Evolutionary conservation across 2,888 invertebrate species (phyloP).

Genomic region (Meiosimyza platycephala): DNA sequence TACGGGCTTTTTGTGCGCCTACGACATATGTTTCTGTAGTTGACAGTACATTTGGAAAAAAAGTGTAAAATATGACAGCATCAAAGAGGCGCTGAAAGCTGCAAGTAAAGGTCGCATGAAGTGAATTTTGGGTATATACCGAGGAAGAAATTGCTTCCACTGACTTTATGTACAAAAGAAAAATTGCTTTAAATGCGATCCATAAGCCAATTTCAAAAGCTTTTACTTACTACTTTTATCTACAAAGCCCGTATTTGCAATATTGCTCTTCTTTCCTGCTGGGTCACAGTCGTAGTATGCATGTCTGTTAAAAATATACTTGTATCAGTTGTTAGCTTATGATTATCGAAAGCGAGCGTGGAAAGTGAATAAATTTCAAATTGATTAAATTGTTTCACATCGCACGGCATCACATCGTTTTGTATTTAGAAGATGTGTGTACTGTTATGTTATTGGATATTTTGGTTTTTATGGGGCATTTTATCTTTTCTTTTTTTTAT

Average conservation of each 20-base stretch:
- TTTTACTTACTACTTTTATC: no score
- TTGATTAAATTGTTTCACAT: constrained; percentile 20
- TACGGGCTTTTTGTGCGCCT: constrained; percentile 98
- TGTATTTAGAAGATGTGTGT: background rate
- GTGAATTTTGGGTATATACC: constrained; percentile 87
- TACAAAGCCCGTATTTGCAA: no score
- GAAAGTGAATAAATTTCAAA: constrained; percentile 25
- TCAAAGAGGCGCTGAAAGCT: constrained; percentile 87
- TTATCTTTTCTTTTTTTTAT: no score
- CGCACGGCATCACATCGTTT: constrained; percentile 2
- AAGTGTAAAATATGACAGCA: constrained; percentile 85
- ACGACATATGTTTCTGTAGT: constrained; percentile 97
- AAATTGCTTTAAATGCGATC: no score
- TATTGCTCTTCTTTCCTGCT: background rate
- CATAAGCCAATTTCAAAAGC: no score
- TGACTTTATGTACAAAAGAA: constrained; percentile 86
- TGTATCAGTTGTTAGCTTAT: constrained; percentile 10
- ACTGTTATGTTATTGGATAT: background rate
- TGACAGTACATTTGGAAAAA: constrained; percentile 86
- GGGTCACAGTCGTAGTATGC: background rate
- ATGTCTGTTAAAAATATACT: background rate
- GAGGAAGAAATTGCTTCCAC: constrained; percentile 97
- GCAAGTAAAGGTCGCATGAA: constrained; percentile 85
- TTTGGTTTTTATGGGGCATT: no score
- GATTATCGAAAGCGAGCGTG: constrained; percentile 20